Base-by-base conservation (phyloP, 2,113 vertebrate genomes). In the Pelmatolapia mariae region DNA sequence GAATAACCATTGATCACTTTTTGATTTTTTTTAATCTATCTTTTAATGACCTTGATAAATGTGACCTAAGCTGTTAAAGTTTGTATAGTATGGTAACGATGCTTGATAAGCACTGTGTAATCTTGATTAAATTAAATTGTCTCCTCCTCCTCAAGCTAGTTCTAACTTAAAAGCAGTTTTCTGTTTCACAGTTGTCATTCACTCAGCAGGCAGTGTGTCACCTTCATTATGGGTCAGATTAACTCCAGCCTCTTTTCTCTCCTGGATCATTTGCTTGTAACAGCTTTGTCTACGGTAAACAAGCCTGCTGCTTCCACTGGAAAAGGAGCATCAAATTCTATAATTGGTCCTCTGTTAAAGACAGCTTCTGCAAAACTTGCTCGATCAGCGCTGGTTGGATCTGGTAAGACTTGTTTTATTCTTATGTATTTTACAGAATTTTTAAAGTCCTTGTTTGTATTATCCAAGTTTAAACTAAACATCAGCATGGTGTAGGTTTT, bases 401-500 rank as follows among this genome's bases (percentile, higher is more conserved):
- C 61, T 85, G 96, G 96, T 97, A 89, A 92, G 89, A 80, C 16
- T 88, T 2, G 11, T 78, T 8, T 12, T 38, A 68, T 78, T 78
- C 16, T 52, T 52, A 4, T 52, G 73, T n/a, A 8, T 78, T 78
- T 78, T 12, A 29, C 22, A 47, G 15, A 7, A 73, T 26, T 47
- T 47, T 5, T 73, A 26, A 73, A 7, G 40, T 8, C 33, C 33
- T 40, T 38, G 33, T 73, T 73, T 45, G 9, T 73, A 7, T 45
- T 45, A 29, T 26, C 40, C 4, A 16, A 73, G 13, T 47, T 10
- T 73, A 26, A 26, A 45, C 71, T 19, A 78, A 78, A 52, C 43
- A 24, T 47, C n/a, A 47, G 26, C 13, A 26, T 45, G 4, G 5
- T 76, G 40, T 47, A 26, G 13, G 40, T 16, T 73, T 29, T 18